A percentile compares a stretch with the other conserved stretches of the same genome.
phyloP scores from a whole-genome alignment of 2,797 vertebrate species.

The Avahi laniger region DNA sequence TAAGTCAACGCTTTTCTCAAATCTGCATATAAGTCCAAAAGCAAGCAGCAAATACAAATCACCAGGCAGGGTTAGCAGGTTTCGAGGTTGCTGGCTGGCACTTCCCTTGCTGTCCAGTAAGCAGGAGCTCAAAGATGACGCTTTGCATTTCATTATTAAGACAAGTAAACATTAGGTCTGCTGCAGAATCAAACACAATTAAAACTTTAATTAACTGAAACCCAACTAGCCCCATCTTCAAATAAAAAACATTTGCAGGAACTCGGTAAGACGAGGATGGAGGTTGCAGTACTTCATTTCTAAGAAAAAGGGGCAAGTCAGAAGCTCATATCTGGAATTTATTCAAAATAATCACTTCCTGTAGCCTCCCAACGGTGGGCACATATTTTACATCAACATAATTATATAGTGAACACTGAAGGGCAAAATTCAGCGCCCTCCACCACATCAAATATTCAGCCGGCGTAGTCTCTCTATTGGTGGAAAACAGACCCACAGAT shows the following conservation, averaged over 20 bases:
- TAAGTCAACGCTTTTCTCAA: not conserved
- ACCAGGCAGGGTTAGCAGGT: not conserved
- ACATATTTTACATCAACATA: not conserved
- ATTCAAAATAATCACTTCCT: not conserved
- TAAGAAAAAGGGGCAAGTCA: not conserved
- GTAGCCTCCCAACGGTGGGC: not conserved
- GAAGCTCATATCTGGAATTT: not conserved
- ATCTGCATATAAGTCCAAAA: not conserved
- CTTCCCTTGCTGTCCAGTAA: not conserved
- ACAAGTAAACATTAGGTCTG: conserved; percentile 57
- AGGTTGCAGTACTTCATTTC: not conserved
- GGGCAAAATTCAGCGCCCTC: not conserved
- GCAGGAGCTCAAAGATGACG: not conserved
- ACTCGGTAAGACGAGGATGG: accelerated
- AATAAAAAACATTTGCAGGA: conserved; percentile 10
- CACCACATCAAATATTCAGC: accelerated
- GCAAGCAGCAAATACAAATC: not conserved
- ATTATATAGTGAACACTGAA: not conserved
- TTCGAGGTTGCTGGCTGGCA: not conserved
- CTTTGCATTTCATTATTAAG: conserved; percentile 45
- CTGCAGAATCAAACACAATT: conserved; percentile 78
- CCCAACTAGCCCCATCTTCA: not conserved
- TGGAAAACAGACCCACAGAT: not conserved
- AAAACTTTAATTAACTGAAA: conserved; percentile 78
- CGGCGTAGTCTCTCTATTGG: not conserved